phyloP scores from a whole-genome alignment of 2,888 invertebrate species.

The Epicampocera succincta region DNA sequence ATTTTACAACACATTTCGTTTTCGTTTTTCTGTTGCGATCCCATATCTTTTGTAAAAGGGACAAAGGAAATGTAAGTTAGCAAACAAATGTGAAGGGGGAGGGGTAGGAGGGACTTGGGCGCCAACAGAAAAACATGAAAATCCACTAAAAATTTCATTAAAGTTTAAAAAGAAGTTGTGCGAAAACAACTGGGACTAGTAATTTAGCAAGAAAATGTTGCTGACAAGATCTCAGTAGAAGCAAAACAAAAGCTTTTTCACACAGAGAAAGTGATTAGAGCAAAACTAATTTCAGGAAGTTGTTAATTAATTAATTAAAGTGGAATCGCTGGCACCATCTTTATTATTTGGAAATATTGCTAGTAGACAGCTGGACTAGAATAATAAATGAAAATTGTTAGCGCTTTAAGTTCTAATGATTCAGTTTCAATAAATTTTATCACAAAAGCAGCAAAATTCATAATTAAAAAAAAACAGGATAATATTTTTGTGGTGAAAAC shows the following conservation, averaged over 20 bases:
- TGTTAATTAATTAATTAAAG: too few relatives aligned
- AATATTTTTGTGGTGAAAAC: too few relatives aligned
- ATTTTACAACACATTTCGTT: conserved; percentile 63
- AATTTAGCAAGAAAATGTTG: background rate
- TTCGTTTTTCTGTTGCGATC: conserved; percentile 22
- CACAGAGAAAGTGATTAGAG: conserved; percentile 28
- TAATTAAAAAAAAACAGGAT: too few relatives aligned
- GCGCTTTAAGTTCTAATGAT: too few relatives aligned
- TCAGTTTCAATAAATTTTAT: too few relatives aligned
- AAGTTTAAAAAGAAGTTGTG: conserved; percentile 58
- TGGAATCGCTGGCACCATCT: too few relatives aligned
- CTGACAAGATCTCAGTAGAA: background rate
- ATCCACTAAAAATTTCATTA: conserved; percentile 63
- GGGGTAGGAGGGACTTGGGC: too few relatives aligned
- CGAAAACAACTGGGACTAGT: conserved; percentile 38
- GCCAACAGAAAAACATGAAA: conserved; percentile 56
- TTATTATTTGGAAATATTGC: too few relatives aligned
- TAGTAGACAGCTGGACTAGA: too few relatives aligned
- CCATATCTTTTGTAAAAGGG: background rate
- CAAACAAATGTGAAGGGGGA: background rate
- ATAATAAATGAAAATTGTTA: too few relatives aligned
- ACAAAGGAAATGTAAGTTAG: background rate
- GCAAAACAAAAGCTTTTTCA: background rate
- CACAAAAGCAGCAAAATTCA: too few relatives aligned
- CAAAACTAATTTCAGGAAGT: too few relatives aligned